Percentiles rank a stretch among this genome's conserved stretches.
Evolutionary conservation across 2,888 invertebrate species (phyloP).

Genomic region (Trichopria drosophilae): DNA sequence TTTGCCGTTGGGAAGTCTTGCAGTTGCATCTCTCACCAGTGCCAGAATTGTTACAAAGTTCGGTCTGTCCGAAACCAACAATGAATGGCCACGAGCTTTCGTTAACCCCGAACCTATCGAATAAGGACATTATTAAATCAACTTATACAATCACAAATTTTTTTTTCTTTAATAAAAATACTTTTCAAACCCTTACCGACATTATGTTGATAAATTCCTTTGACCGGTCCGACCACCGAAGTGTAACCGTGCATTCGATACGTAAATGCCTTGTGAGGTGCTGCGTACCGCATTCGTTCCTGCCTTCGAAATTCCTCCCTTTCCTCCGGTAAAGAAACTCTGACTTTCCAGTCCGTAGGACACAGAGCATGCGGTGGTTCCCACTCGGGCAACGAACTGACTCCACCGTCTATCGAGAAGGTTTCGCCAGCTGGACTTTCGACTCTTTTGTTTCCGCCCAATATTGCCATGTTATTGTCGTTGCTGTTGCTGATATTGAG

Average conservation of each 20-base stretch:
- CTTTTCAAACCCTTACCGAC: constrained; percentile 54
- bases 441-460: too few relatives aligned
- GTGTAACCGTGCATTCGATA: constrained; percentile 86
- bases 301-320: constrained; percentile 75
- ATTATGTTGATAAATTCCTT: constrained; percentile 74
- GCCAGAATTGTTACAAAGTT: constrained; percentile 89
- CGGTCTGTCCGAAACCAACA: constrained; percentile 80
- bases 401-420: constrained; percentile 44
- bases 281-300: constrained; percentile 81
- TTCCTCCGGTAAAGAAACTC: constrained; percentile 77
- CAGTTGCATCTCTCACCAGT: constrained; percentile 90
- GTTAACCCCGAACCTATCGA: too few relatives aligned
- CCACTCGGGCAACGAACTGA: constrained; percentile 49
- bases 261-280: constrained; percentile 90
- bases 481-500: constrained; percentile 14
- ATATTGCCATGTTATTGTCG: constrained; percentile 11
- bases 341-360: constrained; percentile 81
- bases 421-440: constrained; percentile 47
- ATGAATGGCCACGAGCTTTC: constrained; percentile 80
- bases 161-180: too few relatives aligned
- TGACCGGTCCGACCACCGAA: constrained; percentile 80
- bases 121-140: too few relatives aligned
- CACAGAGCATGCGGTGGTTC: constrained; percentile 64
- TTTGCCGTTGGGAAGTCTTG: constrained; percentile 91
- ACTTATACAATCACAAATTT: constrained; percentile 8